These are phyloP conservation scores for Agriopis aurantiaria DNA, from an alignment of 2,888 invertebrate genomes.

Conservation along the genomic window DNA sequence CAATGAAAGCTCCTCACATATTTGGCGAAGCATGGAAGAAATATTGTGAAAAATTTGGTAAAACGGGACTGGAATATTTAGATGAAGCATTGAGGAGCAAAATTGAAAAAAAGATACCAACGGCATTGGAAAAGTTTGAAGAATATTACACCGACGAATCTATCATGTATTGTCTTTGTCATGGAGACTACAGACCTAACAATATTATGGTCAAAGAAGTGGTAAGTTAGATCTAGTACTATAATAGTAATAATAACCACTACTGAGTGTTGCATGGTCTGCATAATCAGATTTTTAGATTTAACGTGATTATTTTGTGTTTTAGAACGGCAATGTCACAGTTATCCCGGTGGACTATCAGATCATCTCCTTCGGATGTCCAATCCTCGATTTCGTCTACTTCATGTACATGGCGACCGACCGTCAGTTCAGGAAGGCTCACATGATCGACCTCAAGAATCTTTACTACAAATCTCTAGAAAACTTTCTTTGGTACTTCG, in stretches of 20 bases:
- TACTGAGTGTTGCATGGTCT: background rate
- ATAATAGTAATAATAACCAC: background rate
- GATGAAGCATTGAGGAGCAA: constrained; percentile 49
- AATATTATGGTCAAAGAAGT: constrained; percentile 64
- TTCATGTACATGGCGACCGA: constrained; percentile 35
- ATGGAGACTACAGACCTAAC: constrained; percentile 71
- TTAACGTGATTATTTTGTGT: constrained; percentile 19
- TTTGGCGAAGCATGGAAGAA: constrained; percentile 53
- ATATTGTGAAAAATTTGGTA: constrained; percentile 46
- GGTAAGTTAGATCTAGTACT: constrained; percentile 55
- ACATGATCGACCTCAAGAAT: constrained; percentile 54
- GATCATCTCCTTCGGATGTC: constrained; percentile 50
- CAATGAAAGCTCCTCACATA: constrained; percentile 40
- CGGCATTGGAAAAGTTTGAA: constrained; percentile 47
- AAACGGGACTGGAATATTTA: constrained; percentile 45
- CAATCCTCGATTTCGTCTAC: constrained; percentile 42
- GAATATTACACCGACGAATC: constrained; percentile 49
- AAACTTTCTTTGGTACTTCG: constrained; percentile 50
- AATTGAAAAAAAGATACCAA: constrained; percentile 45
- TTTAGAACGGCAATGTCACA: constrained; percentile 50
- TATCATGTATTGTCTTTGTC: constrained; percentile 57
- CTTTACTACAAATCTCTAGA: constrained; percentile 34
- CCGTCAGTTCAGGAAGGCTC: constrained; percentile 49
- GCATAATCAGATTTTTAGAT: background rate
- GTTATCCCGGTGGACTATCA: constrained; percentile 59